A percentile compares a stretch with the other conserved stretches of the same genome.
These are phyloP conservation scores for Leptocoma aspasia DNA, from an alignment of 2,113 vertebrate genomes.

Conservation along the genomic window DNA sequence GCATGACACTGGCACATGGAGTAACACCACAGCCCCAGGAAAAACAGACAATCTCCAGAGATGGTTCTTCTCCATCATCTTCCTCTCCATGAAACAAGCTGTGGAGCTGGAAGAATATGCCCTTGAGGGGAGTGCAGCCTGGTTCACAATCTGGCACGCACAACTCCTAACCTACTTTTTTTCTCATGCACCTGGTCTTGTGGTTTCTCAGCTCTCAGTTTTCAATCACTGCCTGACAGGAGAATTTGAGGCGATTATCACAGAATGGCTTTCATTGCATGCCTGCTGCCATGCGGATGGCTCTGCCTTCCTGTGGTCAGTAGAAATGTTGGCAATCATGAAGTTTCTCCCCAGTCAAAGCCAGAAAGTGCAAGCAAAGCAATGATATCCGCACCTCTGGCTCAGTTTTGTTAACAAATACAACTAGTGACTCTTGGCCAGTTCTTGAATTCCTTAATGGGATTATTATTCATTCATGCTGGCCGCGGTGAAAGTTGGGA, in stretches of 20 bases:
- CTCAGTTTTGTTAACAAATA: slow-evolving; percentile 37
- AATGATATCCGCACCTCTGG: background rate
- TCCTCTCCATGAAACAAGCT: background rate
- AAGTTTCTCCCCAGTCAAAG: background rate
- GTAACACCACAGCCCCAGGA: background rate
- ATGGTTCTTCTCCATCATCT: background rate
- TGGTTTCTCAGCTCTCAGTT: background rate
- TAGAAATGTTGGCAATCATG: background rate
- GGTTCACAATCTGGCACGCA: background rate
- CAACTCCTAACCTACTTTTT: background rate
- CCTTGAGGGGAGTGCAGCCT: background rate
- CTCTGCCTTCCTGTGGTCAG: background rate
- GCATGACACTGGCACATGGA: background rate
- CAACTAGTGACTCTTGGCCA: slow-evolving; percentile 19
- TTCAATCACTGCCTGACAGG: background rate
- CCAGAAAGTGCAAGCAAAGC: background rate
- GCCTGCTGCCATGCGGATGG: background rate
- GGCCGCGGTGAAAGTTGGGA: slow-evolving; percentile 17
- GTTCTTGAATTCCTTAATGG: slow-evolving; percentile 24
- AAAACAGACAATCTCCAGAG: background rate
- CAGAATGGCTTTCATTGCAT: background rate
- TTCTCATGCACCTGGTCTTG: background rate
- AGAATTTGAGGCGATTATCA: background rate
- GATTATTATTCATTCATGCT: slow-evolving; percentile 34
- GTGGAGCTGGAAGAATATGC: background rate